Evolutionary conservation across 2,113 vertebrate species (phyloP).

Genomic region (Microtus pennsylvanicus): DNA sequence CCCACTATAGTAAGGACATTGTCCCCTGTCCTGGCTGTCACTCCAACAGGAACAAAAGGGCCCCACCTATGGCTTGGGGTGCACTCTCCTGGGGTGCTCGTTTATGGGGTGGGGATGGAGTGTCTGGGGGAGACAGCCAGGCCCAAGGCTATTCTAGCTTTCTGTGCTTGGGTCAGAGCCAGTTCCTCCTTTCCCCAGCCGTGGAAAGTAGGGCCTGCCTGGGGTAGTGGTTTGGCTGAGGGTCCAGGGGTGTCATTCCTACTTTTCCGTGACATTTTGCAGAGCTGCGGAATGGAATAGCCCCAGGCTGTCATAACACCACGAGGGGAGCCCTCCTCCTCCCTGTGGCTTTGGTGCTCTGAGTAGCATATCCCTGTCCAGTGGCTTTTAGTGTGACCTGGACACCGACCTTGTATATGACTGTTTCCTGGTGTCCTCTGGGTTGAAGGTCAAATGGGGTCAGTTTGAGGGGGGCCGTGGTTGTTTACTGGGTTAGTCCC

Average conservation of each 20-base stretch:
- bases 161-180: not conserved
- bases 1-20: fast-evolving
- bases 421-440: not conserved
- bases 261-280: not conserved
- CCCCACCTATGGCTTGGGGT: not conserved
- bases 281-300: not conserved
- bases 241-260: not conserved
- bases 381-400: not conserved
- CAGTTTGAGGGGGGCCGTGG: not conserved
- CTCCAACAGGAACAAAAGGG: too few species aligned
- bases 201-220: not conserved
- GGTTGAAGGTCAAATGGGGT: too few species aligned
- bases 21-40: not conserved
- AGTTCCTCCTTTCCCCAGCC: too few species aligned
- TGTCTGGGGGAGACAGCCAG: not conserved
- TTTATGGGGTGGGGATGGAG: not conserved
- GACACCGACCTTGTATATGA: not conserved
- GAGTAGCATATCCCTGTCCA: fast-evolving
- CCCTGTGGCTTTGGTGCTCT: fast-evolving
- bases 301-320: not conserved
- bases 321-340: not conserved
- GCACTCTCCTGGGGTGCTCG: not conserved
- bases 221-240: not conserved
- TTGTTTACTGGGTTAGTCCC: not conserved
- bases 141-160: not conserved